phyloP scores from a whole-genome alignment of 2,113 vertebrate genomes.

The Ictalurus furcatus region DNA sequence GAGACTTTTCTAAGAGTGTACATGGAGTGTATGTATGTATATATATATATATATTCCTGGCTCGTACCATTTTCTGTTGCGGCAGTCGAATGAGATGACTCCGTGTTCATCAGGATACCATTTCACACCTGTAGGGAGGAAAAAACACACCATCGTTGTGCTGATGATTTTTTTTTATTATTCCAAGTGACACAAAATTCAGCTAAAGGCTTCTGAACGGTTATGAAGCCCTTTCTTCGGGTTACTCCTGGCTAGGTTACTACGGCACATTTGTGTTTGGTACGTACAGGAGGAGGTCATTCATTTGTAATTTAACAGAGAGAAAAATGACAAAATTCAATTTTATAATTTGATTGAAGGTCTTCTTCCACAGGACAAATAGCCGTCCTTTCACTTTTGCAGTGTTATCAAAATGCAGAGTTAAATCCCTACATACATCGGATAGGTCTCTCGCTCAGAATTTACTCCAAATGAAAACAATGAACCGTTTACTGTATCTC shows the following conservation, averaged over 20 bases:
- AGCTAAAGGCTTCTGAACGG: neutral
- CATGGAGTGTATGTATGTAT: neutral
- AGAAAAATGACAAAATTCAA: too few species aligned
- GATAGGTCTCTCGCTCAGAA: neutral
- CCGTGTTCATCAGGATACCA: constrained; percentile 98
- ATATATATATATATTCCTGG: neutral
- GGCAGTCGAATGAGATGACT: constrained; percentile 97
- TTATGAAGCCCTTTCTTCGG: neutral
- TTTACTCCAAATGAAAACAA: neutral
- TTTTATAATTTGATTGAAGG: neutral
- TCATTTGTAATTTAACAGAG: neutral
- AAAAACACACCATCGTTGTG: neutral
- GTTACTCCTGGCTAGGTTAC: neutral
- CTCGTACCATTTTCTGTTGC: constrained; percentile 95
- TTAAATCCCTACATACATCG: neutral
- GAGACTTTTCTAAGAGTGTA: neutral
- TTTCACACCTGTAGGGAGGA: constrained; percentile 83
- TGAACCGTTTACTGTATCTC: neutral
- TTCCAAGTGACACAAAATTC: neutral
- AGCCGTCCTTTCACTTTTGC: neutral
- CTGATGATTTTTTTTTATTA: neutral
- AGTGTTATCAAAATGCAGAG: neutral
- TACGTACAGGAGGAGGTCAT: neutral
- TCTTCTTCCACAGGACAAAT: neutral
- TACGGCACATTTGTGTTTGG: too few species aligned